Evolutionary conservation across 2,888 invertebrate species (phyloP).

Genomic region (Synanthedon tipuliformis): DNA sequence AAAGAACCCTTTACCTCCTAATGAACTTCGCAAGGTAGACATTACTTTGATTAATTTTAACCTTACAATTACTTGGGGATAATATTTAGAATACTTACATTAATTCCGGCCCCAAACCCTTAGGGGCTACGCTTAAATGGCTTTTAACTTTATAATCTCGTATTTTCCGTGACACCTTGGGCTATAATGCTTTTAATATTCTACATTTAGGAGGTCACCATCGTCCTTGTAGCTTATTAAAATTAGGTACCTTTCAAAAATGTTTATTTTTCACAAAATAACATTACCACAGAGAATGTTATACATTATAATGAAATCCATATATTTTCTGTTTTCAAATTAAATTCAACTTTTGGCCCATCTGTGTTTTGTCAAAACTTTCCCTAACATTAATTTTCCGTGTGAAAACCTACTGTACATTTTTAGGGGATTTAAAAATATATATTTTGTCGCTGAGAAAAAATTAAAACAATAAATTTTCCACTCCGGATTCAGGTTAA

Average conservation of each 20-base stretch:
- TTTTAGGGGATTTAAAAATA: no score
- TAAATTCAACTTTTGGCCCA: no score
- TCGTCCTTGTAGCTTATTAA: background rate
- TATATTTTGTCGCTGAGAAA: no score
- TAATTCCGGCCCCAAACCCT: conserved; percentile 8
- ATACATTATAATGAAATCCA: background rate
- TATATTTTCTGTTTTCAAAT: background rate
- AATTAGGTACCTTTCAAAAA: background rate
- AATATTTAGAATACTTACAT: conserved; percentile 7
- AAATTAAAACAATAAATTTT: background rate
- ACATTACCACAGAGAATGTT: no score
- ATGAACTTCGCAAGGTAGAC: conserved; percentile 8
- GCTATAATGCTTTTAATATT: background rate
- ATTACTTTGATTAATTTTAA: conserved; percentile 14
- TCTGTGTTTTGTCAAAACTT: no score
- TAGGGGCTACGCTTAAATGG: conserved; percentile 7
- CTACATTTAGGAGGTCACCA: background rate
- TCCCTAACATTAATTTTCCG: no score
- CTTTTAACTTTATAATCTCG: conserved; percentile 11
- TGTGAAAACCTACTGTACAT: no score
- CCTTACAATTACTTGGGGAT: conserved; percentile 9
- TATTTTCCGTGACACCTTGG: conserved; percentile 9
- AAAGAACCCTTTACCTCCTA: conserved; percentile 10
- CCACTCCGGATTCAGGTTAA: background rate
- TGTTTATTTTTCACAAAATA: background rate